phyloP scores from a whole-genome alignment of 2,113 vertebrate species.

The Narcine bancroftii region DNA sequence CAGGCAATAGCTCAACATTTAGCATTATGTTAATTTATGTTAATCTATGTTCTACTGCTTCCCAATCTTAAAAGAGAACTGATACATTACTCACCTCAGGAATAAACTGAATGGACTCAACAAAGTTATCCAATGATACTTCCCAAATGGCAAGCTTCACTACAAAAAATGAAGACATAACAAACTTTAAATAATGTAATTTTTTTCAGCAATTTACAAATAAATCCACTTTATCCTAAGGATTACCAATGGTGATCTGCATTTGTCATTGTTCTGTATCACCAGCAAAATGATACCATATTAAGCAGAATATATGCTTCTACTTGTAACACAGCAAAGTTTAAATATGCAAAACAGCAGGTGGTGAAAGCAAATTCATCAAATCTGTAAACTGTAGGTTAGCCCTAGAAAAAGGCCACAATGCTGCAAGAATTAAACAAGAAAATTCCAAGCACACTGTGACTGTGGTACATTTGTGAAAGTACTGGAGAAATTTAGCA shows the following conservation, averaged over 20 bases:
- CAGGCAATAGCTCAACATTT: neutral
- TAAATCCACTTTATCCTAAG: neutral
- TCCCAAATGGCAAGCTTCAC: conserved; percentile 98
- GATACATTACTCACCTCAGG: conserved; percentile 73
- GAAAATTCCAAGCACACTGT: too few relatives aligned
- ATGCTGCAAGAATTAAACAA: neutral
- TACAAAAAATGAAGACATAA: conserved; percentile 47
- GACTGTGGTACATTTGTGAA: too few relatives aligned
- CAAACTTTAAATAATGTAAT: neutral
- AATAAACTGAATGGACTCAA: conserved; percentile 94
- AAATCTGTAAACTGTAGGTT: neutral
- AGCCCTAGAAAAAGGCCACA: neutral
- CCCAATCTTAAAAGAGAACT: neutral
- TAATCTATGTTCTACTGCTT: neutral
- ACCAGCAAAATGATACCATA: neutral
- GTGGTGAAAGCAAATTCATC: neutral
- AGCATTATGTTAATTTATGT: neutral
- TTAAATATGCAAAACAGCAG: neutral
- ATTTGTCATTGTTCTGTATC: neutral
- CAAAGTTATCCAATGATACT: conserved; percentile 82
- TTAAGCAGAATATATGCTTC: neutral
- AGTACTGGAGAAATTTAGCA: too few relatives aligned
- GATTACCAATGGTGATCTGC: neutral
- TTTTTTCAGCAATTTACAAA: neutral
- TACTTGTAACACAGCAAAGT: neutral